Evolutionary conservation across 2,797 vertebrate species (phyloP), one percentile per base, ranked within the genome.

Genomic region (Poecilia gillii): DNA sequence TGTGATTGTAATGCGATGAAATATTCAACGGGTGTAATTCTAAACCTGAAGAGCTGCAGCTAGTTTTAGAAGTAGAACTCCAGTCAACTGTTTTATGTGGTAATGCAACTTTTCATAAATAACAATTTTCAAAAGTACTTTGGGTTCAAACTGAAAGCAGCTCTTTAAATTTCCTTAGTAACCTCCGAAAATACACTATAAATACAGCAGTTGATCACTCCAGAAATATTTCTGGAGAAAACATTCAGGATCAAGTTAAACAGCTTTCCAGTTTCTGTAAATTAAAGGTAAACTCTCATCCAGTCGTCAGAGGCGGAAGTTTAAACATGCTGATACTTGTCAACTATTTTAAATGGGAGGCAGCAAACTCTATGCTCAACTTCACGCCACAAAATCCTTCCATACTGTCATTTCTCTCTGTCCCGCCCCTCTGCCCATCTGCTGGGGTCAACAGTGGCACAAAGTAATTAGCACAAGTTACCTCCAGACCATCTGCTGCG

Each of bases 401-500:
- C 70, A 64, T 73, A 66, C 23, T 75, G 76, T 33, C 9, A 6
- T 85, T 76, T 83, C 75, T 80, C 76, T 81, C 51, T 76, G 82
- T 88, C 83, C 75, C 83, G 89, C 77, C 84, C 85, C 74, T 90
- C 77, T 59, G 70, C 85, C 92, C 88, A 90, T 94, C 89, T 92
- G 91, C 75, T 92, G 87, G 92, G 90, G 89, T 92, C 93, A 94
- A 85, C 81, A 79, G 82, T 85, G 89, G 84, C 88, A 81, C 80
- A 87, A 81, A 57, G 53, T 91, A 90, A 93, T 94, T 87, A 94
- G 82, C 86, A 78, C 76, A 55, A 77, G 88, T 91, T 92, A 93
- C 89, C 88, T 92, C 87, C 79, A 84, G 82, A 78, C 92, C 91
- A 93, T 94, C 90, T 95, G 91, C 85, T 87, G 55, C 84, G 49